Conservation (phyloP, 2,888 invertebrate genomes). For the Melinopterus prodromus region DNA sequence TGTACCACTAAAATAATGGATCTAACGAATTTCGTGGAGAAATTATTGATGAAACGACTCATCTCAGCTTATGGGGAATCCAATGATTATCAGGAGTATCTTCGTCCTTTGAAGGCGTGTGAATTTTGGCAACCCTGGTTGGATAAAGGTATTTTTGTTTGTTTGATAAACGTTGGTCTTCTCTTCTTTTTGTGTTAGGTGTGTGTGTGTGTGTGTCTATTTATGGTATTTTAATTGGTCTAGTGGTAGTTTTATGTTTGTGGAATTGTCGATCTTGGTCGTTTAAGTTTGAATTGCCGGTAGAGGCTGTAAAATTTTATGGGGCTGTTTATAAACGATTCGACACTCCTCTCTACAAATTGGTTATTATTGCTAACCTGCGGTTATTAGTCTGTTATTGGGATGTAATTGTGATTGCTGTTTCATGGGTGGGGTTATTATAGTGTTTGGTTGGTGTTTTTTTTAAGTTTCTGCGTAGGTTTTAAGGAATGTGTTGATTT, state of each 20-base stretch:
- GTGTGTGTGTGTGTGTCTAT: neutral
- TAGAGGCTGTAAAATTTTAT: neutral
- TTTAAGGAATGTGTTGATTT: no score
- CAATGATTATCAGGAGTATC: conserved; percentile 25
- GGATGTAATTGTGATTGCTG: no score
- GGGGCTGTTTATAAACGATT: neutral
- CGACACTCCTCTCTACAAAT: no score
- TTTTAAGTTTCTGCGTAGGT: no score
- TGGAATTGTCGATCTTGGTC: neutral
- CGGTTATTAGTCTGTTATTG: no score
- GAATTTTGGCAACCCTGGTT: conserved; percentile 61
- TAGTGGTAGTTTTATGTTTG: neutral
- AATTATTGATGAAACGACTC: conserved; percentile 9
- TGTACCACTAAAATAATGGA: neutral
- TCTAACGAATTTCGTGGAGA: conserved; percentile 8
- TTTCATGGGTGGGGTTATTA: no score
- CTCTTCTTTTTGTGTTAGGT: conserved; percentile 8
- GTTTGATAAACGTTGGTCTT: neutral
- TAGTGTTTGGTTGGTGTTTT: no score
- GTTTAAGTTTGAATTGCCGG: neutral
- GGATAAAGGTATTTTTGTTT: conserved; percentile 52
- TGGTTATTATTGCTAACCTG: no score
- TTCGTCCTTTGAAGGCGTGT: conserved; percentile 33
- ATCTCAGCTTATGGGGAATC: conserved; percentile 36
- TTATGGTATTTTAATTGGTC: neutral